These are phyloP conservation scores for Mastomys natalensis DNA, from an alignment of 2,113 vertebrate genomes.

Conservation along the genomic window DNA sequence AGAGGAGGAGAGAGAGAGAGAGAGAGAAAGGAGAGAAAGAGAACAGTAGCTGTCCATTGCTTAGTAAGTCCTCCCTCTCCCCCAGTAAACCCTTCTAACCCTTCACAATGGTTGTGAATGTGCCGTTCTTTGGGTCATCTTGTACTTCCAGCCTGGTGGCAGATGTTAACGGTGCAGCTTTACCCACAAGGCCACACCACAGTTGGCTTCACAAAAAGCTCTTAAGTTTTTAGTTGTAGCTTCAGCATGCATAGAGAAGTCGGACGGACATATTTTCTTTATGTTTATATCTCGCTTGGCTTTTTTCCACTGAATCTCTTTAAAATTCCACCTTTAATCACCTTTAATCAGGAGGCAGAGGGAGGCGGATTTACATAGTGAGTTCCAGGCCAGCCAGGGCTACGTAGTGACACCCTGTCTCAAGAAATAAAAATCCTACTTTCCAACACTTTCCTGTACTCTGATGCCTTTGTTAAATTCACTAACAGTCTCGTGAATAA, in stretches of 20 bases:
- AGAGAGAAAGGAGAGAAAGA: fast-evolving
- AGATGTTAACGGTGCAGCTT: background rate
- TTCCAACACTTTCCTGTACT: background rate
- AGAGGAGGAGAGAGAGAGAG: too few relatives aligned
- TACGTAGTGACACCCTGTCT: background rate
- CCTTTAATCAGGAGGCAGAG: background rate
- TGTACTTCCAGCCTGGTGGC: too few relatives aligned
- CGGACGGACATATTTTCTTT: background rate
- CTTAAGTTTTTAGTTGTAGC: background rate
- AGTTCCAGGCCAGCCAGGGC: background rate
- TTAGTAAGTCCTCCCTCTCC: background rate
- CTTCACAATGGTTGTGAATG: background rate
- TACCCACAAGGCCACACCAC: background rate
- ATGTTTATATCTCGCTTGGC: background rate
- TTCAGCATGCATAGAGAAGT: background rate
- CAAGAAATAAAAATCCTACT: background rate
- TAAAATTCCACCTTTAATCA: background rate
- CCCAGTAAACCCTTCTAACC: background rate
- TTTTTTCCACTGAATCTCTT: background rate
- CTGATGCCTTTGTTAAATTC: background rate
- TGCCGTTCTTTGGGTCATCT: background rate
- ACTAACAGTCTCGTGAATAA: background rate
- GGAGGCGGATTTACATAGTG: background rate
- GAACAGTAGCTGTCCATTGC: background rate
- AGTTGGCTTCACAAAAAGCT: background rate